These are phyloP conservation scores for Drosophila pseudoananassae DNA, from an alignment of 1,140 invertebrate genomes.

Conservation along the genomic window DNA sequence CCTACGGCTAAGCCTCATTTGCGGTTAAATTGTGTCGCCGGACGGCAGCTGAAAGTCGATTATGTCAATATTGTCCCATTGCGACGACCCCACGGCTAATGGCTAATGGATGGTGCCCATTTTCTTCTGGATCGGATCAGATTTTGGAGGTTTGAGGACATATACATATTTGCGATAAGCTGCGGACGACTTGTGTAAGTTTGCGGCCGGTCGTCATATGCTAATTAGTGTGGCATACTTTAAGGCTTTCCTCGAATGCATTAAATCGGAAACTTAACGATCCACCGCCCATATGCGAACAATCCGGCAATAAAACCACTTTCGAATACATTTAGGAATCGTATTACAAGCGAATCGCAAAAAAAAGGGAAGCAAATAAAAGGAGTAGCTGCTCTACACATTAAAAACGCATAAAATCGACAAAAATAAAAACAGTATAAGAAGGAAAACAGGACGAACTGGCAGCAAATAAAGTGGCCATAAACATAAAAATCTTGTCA, in stretches of 20 bases:
- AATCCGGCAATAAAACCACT: conserved; percentile 68
- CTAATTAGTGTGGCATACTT: conserved; percentile 67
- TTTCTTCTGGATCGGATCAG: background rate
- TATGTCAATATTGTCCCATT: conserved; percentile 74
- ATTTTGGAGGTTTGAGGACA: conserved; percentile 11
- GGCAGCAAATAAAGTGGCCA: conserved; percentile 68
- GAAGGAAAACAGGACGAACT: conserved; percentile 42
- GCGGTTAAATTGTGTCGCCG: conserved; percentile 75
- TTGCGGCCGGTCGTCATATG: conserved; percentile 52
- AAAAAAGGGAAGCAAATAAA: conserved; percentile 30
- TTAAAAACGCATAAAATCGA: conserved; percentile 78
- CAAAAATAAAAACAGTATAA: conserved; percentile 31
- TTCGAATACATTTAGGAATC: conserved; percentile 71
- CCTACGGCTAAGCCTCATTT: conserved; percentile 77
- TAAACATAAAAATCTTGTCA: conserved; percentile 49
- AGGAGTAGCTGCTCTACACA: conserved; percentile 72
- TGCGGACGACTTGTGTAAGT: conserved; percentile 22
- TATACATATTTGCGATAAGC: conserved; percentile 69
- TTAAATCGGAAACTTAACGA: conserved; percentile 37
- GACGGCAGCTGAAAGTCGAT: conserved; percentile 77
- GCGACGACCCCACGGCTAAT: conserved; percentile 51
- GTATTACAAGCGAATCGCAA: conserved; percentile 43
- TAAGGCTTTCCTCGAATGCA: conserved; percentile 27
- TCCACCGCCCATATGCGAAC: conserved; percentile 29
- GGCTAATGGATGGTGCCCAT: conserved; percentile 51